These are phyloP conservation scores for Drosophila ohnishii DNA, from an alignment of 1,140 invertebrate genomes.

Conservation along the genomic window DNA sequence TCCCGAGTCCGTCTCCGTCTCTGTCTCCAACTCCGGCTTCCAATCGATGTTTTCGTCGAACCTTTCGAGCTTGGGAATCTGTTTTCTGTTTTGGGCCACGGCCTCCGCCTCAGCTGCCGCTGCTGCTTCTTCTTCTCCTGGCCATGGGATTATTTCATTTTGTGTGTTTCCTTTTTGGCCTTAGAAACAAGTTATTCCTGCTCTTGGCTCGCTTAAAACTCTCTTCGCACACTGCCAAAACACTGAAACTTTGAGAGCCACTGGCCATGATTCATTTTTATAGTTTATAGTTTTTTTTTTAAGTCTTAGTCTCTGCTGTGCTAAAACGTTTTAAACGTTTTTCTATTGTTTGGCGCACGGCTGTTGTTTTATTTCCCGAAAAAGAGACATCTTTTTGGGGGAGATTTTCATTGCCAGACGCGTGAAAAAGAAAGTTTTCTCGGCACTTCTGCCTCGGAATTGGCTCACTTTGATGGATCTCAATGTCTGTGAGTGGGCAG, in stretches of 20 bases:
- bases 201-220: slow-evolving; percentile 48
- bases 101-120: slow-evolving; percentile 46
- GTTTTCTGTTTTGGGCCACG: slow-evolving; percentile 62
- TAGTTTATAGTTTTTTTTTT: slow-evolving; percentile 23
- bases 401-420: slow-evolving; percentile 75
- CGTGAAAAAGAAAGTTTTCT: slow-evolving; percentile 80
- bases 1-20: slow-evolving; percentile 9
- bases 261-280: slow-evolving; percentile 77
- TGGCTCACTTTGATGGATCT: slow-evolving; percentile 60
- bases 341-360: slow-evolving; percentile 52
- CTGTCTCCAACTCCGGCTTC: slow-evolving; percentile 20
- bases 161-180: slow-evolving; percentile 80
- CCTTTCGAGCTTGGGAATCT: slow-evolving; percentile 80
- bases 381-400: slow-evolving; percentile 42
- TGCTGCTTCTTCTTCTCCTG: slow-evolving; percentile 47
- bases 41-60: slow-evolving; percentile 80
- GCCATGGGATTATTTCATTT: slow-evolving; percentile 83
- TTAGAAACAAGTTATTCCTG: slow-evolving; percentile 82
- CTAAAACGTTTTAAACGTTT: slow-evolving; percentile 56
- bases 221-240: slow-evolving; percentile 32
- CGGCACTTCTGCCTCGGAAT: slow-evolving; percentile 43
- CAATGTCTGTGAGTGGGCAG: slow-evolving; percentile 55
- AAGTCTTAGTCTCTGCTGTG: slow-evolving; percentile 35
- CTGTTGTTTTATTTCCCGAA: slow-evolving; percentile 54
- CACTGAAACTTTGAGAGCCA: slow-evolving; percentile 49